Conservation (phyloP, 2,888 invertebrate species). For the Lepidochrysops patricia region DNA sequence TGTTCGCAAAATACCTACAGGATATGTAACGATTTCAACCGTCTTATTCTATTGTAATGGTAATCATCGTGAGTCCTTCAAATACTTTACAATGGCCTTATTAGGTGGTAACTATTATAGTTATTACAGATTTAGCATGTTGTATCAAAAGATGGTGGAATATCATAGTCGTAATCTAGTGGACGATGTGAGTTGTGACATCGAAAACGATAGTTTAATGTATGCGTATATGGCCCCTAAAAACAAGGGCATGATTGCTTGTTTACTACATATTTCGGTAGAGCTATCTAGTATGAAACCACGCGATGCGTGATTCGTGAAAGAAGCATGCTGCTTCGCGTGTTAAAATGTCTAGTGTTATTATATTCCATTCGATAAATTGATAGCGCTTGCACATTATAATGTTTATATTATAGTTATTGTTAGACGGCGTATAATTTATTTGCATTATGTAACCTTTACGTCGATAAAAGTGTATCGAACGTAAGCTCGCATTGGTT, state of each 20-base stretch:
- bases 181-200: conserved; percentile 22
- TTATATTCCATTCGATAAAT: conserved; percentile 22
- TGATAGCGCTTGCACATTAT: conserved; percentile 22
- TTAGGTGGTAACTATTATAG: background rate
- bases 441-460: conserved; percentile 23
- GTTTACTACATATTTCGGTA: conserved; percentile 23
- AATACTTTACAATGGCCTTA: conserved; percentile 9
- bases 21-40: conserved; percentile 19
- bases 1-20: background rate
- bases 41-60: conserved; percentile 6
- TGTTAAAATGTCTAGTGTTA: conserved; percentile 18
- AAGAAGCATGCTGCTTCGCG: conserved; percentile 26
- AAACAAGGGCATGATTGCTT: conserved; percentile 26
- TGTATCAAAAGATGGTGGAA: background rate
- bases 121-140: background rate
- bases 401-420: conserved; percentile 22
- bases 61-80: conserved; percentile 7
- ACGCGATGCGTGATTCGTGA: conserved; percentile 28
- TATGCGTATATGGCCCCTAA: conserved; percentile 24
- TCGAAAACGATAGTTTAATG: conserved; percentile 30
- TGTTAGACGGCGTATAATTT: conserved; percentile 18
- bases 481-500: conserved; percentile 19
- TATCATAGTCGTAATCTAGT: background rate
- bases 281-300: conserved; percentile 23
- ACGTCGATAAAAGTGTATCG: conserved; percentile 21